These are phyloP conservation scores for Zoroaster sp. DNA, from an alignment of 53 echinoderm and acorn worm species.

Conservation along the genomic window DNA sequence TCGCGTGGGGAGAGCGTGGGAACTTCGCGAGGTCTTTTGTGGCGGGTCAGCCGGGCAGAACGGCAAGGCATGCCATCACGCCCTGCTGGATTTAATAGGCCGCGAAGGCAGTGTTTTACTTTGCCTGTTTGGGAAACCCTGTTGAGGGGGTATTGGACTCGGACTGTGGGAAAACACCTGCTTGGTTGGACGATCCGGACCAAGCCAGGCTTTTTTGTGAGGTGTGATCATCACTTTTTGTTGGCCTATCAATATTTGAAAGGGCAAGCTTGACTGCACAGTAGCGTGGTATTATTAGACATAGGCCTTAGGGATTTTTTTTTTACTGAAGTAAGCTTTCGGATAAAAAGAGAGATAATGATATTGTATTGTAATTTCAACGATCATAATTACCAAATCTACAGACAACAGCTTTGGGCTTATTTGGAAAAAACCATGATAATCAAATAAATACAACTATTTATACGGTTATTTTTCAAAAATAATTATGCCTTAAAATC, in stretches of 20 bases:
- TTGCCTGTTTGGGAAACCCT: neutral
- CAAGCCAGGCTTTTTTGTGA: neutral
- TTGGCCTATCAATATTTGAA: neutral
- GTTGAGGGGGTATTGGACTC: neutral
- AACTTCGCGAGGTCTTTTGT: constrained; percentile 52
- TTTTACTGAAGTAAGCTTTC: no score
- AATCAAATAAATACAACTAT: no score
- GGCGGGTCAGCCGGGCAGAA: constrained; percentile 52
- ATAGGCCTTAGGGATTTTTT: no score
- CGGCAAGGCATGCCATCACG: constrained; percentile 44
- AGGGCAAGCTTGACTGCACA: neutral
- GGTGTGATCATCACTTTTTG: neutral
- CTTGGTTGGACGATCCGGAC: neutral
- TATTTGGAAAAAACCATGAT: no score
- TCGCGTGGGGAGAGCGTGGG: constrained; percentile 71
- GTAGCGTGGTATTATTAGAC: neutral
- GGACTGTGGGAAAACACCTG: constrained; percentile 51
- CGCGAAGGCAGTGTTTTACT: constrained; percentile 27
- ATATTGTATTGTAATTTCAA: no score
- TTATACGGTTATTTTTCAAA: no score
- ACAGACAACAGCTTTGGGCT: no score
- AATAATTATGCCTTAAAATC: no score
- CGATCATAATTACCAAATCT: no score
- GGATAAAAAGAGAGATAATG: no score
- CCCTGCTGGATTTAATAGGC: neutral